A percentile compares a stretch with the other conserved stretches of the same genome.
Evolutionary conservation across 92 coral and sea anemone genomes (phyloP).

Genomic region (Palythoa grandis): DNA sequence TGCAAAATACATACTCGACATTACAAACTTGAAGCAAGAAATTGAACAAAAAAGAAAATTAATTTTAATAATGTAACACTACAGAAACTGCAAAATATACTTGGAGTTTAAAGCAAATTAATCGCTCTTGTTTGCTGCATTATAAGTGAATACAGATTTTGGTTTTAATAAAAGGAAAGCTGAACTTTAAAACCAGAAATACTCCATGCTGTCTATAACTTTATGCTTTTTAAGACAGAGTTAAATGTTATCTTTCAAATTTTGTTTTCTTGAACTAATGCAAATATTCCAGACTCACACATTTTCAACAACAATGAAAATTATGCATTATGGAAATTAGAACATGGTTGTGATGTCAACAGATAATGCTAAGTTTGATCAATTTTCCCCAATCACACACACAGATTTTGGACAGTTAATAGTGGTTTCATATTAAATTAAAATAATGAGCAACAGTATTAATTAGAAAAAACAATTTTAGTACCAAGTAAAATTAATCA

Average conservation of each 20-base stretch:
- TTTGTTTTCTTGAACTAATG: neutral
- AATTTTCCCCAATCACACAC: neutral
- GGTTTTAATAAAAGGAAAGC: neutral
- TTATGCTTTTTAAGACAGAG: neutral
- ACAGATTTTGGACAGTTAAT: too few species aligned
- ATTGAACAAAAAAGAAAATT: neutral
- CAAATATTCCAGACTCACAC: neutral
- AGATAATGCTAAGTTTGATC: neutral
- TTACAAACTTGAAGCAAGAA: neutral
- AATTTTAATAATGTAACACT: neutral
- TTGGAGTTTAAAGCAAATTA: neutral
- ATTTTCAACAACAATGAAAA: neutral
- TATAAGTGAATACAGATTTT: neutral
- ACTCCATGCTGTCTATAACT: neutral
- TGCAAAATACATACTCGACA: neutral
- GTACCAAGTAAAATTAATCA: neutral
- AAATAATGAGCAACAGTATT: neutral
- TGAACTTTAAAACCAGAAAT: neutral
- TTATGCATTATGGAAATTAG: neutral
- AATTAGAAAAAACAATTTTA: neutral
- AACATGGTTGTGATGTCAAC: neutral
- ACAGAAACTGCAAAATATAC: slow-evolving; percentile 2
- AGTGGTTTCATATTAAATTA: neutral
- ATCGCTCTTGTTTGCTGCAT: slow-evolving; percentile 6
- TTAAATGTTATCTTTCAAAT: neutral